These are phyloP conservation scores for Regulus satrapa DNA, from an alignment of 2,113 vertebrate species.

Conservation along the genomic window DNA sequence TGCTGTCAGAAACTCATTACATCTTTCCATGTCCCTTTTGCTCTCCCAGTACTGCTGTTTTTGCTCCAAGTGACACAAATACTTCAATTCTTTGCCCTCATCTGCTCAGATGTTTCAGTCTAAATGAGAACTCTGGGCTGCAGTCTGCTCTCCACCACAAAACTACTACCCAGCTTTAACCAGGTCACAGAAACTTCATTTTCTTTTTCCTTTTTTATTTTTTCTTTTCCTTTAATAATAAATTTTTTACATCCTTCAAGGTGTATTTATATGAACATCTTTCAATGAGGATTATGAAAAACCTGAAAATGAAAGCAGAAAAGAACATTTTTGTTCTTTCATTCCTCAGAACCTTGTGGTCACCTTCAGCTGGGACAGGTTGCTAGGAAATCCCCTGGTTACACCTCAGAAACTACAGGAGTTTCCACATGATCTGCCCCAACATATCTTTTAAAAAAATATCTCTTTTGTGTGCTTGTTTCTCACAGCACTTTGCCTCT, in stretches of 20 bases:
- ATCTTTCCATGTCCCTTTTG: rapidly evolving
- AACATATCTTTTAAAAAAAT: background rate
- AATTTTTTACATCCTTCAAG: background rate
- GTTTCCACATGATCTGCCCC: background rate
- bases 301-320: background rate
- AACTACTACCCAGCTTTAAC: background rate
- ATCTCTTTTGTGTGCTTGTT: background rate
- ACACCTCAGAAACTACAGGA: background rate
- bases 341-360: background rate
- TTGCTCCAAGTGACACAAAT: background rate
- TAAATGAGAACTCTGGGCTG: background rate
- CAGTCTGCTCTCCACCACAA: rapidly evolving
- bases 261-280: background rate
- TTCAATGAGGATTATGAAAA: background rate
- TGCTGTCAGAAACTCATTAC: background rate
- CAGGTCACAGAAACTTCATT: background rate
- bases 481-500: background rate
- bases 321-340: background rate
- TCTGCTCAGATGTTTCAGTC: background rate
- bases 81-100: background rate
- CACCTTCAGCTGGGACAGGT: background rate
- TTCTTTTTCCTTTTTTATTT: background rate
- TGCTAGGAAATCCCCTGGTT: background rate
- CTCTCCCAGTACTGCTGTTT: background rate
- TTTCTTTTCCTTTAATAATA: background rate